Evolutionary conservation across 2,113 vertebrate genomes (phyloP), one percentile per base, ranked within the genome.

Genomic region (Canis aureus): DNA sequence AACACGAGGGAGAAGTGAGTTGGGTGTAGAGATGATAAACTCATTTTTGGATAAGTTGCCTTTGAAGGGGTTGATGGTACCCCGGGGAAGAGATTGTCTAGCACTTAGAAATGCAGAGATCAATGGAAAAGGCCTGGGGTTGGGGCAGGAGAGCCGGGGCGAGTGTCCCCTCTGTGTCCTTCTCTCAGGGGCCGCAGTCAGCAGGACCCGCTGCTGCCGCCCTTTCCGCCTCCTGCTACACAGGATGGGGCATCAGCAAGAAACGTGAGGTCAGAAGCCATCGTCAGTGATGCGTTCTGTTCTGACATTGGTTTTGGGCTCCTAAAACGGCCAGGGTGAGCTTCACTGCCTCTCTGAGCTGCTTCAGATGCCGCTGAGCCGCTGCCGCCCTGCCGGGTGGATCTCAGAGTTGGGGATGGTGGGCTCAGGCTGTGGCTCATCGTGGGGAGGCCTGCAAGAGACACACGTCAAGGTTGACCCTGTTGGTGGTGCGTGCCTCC

Each of bases 171-270:
- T 49, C 19, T 35, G 51, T 8, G 2, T 1, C 5, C 27, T 29
- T 51, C 29, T 57, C 22, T 5, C 2, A 49, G 81, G 35, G 74
- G 17, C 55, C 59, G 38, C 1, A 4, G 10, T 19, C 9, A 25
- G 93, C 13, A 27, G n/a, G 11, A 27, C 1, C 25, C 11, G 9
- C 22, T 8, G 38, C 32, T 32, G 69, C 55, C 38, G 4, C 1
- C 3, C 5, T 66, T 17, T 49, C 29, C 17, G 11, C 43, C 27
- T 67, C 23, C 60, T 2, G 2, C 11, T 38, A 38, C 9, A 9
- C 0, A 0, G 4, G 32, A 9, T 0, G 1, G 4, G 32, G 43
- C 27, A 1, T 82, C 11, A 74, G 23, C 23, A 35, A 66, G 87
- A 57, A 66, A 38, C 1, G 5, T 5, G 49, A 51, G 35, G 35